Conservation (phyloP, 2,888 invertebrate species). For the Caradrina kadenii region DNA sequence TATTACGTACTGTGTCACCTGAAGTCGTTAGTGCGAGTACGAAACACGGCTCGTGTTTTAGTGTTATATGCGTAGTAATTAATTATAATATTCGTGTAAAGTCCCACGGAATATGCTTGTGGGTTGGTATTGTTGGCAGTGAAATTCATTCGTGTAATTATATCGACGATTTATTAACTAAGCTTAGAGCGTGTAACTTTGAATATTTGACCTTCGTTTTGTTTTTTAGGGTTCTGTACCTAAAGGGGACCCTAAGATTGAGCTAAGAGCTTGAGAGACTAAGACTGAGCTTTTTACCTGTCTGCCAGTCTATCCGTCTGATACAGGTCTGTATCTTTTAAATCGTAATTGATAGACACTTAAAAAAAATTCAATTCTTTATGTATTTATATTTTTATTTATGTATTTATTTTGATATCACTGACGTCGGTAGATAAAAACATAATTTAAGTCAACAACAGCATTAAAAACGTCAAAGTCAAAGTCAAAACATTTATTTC, state of each 20-base stretch:
- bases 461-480: neutral
- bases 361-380: too few relatives aligned
- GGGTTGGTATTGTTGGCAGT: constrained; percentile 38
- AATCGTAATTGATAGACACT: too few relatives aligned
- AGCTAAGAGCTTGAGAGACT: too few relatives aligned
- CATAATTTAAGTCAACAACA: too few relatives aligned
- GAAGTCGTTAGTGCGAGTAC: constrained; percentile 52
- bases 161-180: constrained; percentile 56
- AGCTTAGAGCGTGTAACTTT: constrained; percentile 28
- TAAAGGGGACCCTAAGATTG: too few relatives aligned
- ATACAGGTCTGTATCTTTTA: too few relatives aligned
- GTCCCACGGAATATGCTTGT: constrained; percentile 56
- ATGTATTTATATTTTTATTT: too few relatives aligned
- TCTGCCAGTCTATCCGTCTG: too few relatives aligned
- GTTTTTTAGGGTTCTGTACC: neutral
- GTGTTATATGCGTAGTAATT: constrained; percentile 61
- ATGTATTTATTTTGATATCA: too few relatives aligned
- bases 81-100: constrained; percentile 65
- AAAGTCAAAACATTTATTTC: too few relatives aligned
- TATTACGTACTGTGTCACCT: constrained; percentile 54
- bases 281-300: too few relatives aligned
- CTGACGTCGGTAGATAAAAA: too few relatives aligned
- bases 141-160: constrained; percentile 62
- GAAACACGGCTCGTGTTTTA: constrained; percentile 58
- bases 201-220: constrained; percentile 25